Evolutionary conservation across 2,888 invertebrate species (phyloP).

Genomic region (Clitarchus hookeri): DNA sequence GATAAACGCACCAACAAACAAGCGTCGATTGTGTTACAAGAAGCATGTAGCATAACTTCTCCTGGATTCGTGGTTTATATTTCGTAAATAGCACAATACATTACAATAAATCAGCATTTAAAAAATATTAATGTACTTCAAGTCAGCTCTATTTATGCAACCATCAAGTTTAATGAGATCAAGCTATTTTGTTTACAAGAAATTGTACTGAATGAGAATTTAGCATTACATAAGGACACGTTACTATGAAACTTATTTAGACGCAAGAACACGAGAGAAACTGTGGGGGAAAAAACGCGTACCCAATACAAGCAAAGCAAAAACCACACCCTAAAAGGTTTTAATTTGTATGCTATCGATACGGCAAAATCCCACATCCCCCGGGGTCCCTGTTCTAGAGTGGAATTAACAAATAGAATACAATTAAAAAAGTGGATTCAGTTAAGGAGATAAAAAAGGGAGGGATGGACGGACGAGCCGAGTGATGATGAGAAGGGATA

Average conservation of each 20-base stretch:
- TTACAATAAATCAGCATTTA: too few relatives aligned
- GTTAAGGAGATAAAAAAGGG: neutral
- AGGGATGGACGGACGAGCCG: conserved; percentile 15
- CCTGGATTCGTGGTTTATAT: too few relatives aligned
- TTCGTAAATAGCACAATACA: too few relatives aligned
- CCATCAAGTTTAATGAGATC: too few relatives aligned
- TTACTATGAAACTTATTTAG: neutral
- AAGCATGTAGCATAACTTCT: too few relatives aligned
- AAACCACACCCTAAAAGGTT: neutral
- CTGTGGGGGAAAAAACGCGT: neutral
- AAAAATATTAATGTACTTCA: too few relatives aligned
- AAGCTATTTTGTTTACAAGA: too few relatives aligned
- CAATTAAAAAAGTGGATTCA: neutral
- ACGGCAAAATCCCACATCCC: neutral
- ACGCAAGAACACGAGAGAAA: neutral
- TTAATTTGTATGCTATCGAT: conserved; percentile 10
- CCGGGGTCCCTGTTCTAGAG: neutral
- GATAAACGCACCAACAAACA: too few relatives aligned
- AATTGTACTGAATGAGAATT: too few relatives aligned
- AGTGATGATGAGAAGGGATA: neutral
- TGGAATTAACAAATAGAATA: conserved; percentile 6
- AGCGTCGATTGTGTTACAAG: too few relatives aligned
- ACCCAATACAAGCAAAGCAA: neutral
- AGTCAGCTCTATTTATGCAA: too few relatives aligned
- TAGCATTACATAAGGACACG: neutral